Evolutionary conservation across 2,113 vertebrate species (phyloP), one percentile per base, ranked within the genome.

Genomic region (Chaetura pelagica): DNA sequence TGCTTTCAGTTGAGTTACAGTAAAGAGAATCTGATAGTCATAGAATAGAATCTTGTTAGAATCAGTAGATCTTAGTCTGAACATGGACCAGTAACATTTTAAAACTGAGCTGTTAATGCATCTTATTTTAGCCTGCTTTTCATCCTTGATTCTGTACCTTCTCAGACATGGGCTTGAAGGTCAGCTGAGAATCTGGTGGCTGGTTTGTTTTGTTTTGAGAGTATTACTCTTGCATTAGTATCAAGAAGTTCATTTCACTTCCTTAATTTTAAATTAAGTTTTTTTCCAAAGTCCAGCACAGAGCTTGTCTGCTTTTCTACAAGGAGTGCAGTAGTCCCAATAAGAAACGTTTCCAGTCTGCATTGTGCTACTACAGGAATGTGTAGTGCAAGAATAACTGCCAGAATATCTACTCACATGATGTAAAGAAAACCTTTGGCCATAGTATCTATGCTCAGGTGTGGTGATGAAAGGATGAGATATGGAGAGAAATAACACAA

Each of bases 81-180:
- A 54, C 0, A 0, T 21, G 10, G 44, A 23, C 4, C 0, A 69
- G 21, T 34, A 38, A 44, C 7, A 12, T 10, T 44, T 55, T 34
- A n/a, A 57, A 67, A 26, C 18, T 32, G 19, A 63, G 10, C 15
- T 63, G 19, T 63, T 69, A 20, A 12, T 20, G 30, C 10, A 11
- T 49, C 30, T 49, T 61, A 23, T 3, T 57, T 71, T 80, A 61
- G 17, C 12, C 32, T 57, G 10, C 18, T 57, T 71, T 16, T 69
- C 8, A 2, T 35, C 24, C 0, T 0, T 64, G 61, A 38, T 68
- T 55, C 46, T 61, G 4, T 32, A 17, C 29, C 4, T 84, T 71
- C 21, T 57, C 29, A 67, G 57, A 26, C 8, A 8, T 2, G 24
- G 14, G 15, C 1, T 20, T 48, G 10, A 62, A 67, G 32, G 35